These are phyloP conservation scores for Pseudanteris insignis DNA, from an alignment of 2,888 invertebrate species.

Conservation along the genomic window DNA sequence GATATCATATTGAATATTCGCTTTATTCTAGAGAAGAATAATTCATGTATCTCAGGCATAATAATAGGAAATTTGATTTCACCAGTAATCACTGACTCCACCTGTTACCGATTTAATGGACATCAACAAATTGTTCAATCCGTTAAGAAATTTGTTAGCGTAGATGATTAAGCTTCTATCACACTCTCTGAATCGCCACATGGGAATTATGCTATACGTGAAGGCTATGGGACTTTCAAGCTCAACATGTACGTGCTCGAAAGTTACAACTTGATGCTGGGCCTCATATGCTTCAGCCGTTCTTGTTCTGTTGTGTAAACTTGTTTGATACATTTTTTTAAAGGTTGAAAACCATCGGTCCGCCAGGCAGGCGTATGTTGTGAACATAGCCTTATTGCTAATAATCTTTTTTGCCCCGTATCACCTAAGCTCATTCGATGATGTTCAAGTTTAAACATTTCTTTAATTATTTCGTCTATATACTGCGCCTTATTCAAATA, in stretches of 20 bases:
- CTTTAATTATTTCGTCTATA: background rate
- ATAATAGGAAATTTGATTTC: no score
- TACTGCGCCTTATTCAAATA: conserved; percentile 1
- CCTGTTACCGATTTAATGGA: background rate
- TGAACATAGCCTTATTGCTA: background rate
- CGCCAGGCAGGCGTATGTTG: background rate
- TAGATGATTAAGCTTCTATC: conserved; percentile 1
- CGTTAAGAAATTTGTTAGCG: background rate
- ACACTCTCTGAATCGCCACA: background rate
- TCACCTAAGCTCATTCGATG: background rate
- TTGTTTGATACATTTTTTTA: background rate
- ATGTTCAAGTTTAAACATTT: background rate
- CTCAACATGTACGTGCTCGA: background rate
- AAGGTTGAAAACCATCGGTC: conserved; percentile 4
- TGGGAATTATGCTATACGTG: background rate
- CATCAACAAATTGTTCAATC: background rate
- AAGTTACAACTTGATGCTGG: conserved; percentile 1
- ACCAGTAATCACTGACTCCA: no score
- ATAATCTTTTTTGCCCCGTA: background rate
- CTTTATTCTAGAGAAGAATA: no score
- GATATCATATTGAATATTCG: no score
- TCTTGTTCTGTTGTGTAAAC: background rate
- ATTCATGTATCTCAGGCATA: no score
- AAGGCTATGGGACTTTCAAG: background rate
- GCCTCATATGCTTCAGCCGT: background rate